These are phyloP conservation scores for Peromyscus nudipes DNA, from an alignment of 2,797 vertebrate species.

Conservation along the genomic window DNA sequence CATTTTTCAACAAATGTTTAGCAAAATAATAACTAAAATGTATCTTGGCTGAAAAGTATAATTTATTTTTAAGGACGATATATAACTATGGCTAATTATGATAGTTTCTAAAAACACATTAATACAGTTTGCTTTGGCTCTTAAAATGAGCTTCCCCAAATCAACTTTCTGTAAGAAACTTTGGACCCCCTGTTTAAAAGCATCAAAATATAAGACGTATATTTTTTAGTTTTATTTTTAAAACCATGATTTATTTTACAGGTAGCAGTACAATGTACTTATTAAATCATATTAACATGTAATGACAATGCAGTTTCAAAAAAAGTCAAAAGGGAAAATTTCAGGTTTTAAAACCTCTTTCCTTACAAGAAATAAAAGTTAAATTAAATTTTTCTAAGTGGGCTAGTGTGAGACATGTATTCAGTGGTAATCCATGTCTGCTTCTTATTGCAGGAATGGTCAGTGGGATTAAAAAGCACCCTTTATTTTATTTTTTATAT, in stretches of 20 bases:
- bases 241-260: not conserved
- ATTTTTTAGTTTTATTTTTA: not conserved
- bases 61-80: conserved; percentile 85
- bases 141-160: conserved; percentile 75
- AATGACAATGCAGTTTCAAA: not conserved
- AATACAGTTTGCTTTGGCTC: conserved; percentile 74
- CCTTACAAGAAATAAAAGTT: not conserved
- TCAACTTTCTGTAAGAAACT: conserved; percentile 75
- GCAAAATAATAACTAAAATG: conserved; percentile 84
- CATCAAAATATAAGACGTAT: conserved; percentile 67
- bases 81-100: conserved; percentile 86
- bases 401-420: not conserved
- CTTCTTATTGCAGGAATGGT: not conserved
- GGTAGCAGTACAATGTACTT: not conserved
- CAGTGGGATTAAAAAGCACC: not conserved
- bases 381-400: not conserved
- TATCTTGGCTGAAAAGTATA: conserved; percentile 77
- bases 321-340: not conserved
- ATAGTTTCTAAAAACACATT: conserved; percentile 85
- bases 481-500: not conserved
- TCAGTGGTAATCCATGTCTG: not conserved
- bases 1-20: conserved; percentile 86
- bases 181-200: conserved; percentile 76
- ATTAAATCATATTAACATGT: not conserved
- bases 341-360: not conserved